These are phyloP conservation scores for Leistus spinibarbis DNA, from an alignment of 2,888 invertebrate species.

Conservation along the genomic window DNA sequence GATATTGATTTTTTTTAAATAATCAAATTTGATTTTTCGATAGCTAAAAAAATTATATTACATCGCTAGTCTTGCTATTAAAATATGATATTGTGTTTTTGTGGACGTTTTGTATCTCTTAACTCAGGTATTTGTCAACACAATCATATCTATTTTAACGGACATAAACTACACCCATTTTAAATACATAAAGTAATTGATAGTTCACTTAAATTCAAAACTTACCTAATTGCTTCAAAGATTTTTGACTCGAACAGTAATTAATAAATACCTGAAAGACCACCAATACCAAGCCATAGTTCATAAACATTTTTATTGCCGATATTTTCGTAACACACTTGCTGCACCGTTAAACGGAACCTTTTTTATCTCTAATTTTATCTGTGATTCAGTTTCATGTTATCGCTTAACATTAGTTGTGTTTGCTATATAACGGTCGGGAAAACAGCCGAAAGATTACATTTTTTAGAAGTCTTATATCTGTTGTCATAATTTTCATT, in stretches of 20 bases:
- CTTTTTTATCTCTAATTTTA: neutral
- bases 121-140: too few relatives aligned
- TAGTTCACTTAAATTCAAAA: neutral
- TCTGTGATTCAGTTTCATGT: neutral
- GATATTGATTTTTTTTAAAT: too few relatives aligned
- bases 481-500: too few relatives aligned
- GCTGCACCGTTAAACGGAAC: neutral
- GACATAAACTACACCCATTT: neutral
- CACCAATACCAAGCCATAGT: neutral
- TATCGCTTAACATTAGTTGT: neutral
- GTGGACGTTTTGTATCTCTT: too few relatives aligned
- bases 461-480: too few relatives aligned
- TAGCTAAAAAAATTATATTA: too few relatives aligned
- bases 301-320: neutral
- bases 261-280: neutral
- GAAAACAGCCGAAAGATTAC: too few relatives aligned
- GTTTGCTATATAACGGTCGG: neutral
- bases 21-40: too few relatives aligned
- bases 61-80: too few relatives aligned
- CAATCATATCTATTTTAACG: too few relatives aligned
- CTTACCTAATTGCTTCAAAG: neutral
- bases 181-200: neutral
- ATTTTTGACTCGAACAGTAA: neutral
- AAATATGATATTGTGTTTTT: too few relatives aligned
- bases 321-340: neutral